Evolutionary conservation across 2,113 vertebrate genomes (phyloP), one percentile per base, ranked within the genome.

Genomic region (Macrotus californicus): DNA sequence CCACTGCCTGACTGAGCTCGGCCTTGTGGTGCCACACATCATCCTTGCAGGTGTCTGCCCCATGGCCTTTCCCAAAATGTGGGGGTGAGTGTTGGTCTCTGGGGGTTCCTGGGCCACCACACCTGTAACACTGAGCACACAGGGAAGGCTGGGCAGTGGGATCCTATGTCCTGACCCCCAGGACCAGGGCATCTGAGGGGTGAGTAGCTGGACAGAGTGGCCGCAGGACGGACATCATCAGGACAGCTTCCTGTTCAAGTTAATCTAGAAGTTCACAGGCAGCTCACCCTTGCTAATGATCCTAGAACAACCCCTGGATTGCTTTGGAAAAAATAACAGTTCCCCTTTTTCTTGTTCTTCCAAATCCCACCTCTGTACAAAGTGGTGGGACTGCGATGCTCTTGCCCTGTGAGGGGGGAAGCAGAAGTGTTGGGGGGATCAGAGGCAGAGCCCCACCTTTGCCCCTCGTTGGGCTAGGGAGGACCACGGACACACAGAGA

Each of bases 1-100:
- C 26, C 50, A 14, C n/a, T 31, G 61, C 26, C 39, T 50, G 46
- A 10, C 11, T 0, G 67, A 29, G 50, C 3, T 1, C 6, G 6
- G 24, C 41, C 9, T 6, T 6, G 2, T 6, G 48, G 34, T 2
- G 59, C 46, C 81, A 7, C 59, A 2, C 3, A 29, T 4, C 41
- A 7, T 13, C 34, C 11, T 26, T 2, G 29, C 41, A 21, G 79
- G 36, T 70, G 26, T 31, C 64, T 5, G 56, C 43, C 46, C 19
- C 5, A 0, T 26, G 39, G 1, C 9, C n/a, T 9, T 8, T 61
- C 5, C 43, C 5, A 1, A 12, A 9, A 10, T 3, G 3, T 31
- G 18, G 1, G 22, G 3, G 24, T 19, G 31, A 41, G 9, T 21
- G 1, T 24, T 46, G 66, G 48, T 10, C 41, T 83, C 31, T 24